A percentile compares a stretch with the other conserved stretches of the same genome.
These are phyloP conservation scores for Mechanitis mazaeus DNA, from an alignment of 2,888 invertebrate genomes.

Conservation along the genomic window DNA sequence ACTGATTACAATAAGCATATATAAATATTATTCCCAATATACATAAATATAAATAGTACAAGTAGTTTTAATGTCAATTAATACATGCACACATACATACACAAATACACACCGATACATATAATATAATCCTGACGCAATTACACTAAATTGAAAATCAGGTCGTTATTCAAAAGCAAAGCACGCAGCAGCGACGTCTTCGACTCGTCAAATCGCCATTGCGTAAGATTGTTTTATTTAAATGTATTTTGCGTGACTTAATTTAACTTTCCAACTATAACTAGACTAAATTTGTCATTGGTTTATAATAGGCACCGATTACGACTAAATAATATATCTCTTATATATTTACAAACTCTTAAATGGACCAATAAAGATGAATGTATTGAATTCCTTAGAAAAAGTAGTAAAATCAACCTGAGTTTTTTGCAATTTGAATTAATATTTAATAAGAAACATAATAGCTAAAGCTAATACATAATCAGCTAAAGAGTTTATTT, in stretches of 20 bases:
- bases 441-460: too few species aligned
- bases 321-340: too few species aligned
- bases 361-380: too few species aligned
- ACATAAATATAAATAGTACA: not conserved
- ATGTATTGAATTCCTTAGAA: too few species aligned
- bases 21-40: not conserved
- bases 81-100: not conserved
- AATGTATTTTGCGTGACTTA: conserved; percentile 45
- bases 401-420: not conserved
- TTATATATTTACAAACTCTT: too few species aligned
- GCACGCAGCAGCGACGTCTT: conserved; percentile 42
- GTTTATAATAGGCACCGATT: not conserved
- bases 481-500: too few species aligned
- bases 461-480: too few species aligned
- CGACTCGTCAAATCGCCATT: conserved; percentile 47
- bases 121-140: conserved; percentile 27
- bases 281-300: not conserved
- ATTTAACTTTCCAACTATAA: conserved; percentile 26
- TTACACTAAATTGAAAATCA: conserved; percentile 42
- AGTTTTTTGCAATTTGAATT: too few species aligned
- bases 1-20: too few species aligned
- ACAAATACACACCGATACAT: too few species aligned
- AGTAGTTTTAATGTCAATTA: not conserved
- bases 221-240: conserved; percentile 40
- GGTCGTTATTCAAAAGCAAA: conserved; percentile 56